Conservation (phyloP, 2,797 vertebrate genomes). For the Enteromius unitaeniatus region DNA sequence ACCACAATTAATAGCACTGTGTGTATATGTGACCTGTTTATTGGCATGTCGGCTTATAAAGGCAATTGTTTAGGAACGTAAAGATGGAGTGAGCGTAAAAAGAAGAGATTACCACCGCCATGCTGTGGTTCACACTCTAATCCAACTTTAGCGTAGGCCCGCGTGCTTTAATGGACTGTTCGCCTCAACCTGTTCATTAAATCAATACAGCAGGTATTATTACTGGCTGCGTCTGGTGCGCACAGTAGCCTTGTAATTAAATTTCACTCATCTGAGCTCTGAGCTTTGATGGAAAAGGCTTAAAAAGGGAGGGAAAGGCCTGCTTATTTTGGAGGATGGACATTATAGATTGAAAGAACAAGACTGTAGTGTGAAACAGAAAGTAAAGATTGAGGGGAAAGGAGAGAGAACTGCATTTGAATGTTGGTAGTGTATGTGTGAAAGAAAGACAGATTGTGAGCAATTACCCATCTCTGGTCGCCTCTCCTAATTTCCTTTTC, state of each 20-base stretch:
- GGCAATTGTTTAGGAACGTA: constrained; percentile 46
- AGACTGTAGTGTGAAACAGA: constrained; percentile 10
- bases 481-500: constrained; percentile 45
- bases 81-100: constrained; percentile 40
- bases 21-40: constrained; percentile 25
- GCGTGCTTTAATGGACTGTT: constrained; percentile 49
- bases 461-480: constrained; percentile 43
- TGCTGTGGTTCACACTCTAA: constrained; percentile 12
- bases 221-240: constrained; percentile 52
- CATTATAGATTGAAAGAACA: constrained; percentile 13
- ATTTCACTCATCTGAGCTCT: constrained; percentile 52
- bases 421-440: neutral
- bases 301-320: constrained; percentile 17
- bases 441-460: constrained; percentile 7
- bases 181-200: constrained; percentile 71
- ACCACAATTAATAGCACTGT: constrained; percentile 48
- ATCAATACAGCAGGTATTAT: constrained; percentile 67
- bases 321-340: constrained; percentile 51
- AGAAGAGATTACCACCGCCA: constrained; percentile 50
- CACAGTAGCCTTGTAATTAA: constrained; percentile 56
- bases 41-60: constrained; percentile 36
- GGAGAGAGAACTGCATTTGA: neutral
- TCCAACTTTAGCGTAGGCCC: constrained; percentile 15
- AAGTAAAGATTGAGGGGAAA: neutral
- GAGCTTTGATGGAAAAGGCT: constrained; percentile 50